Evolutionary conservation across 2,888 invertebrate species (phyloP), one percentile per base, ranked within the genome.

Genomic region (Chrysolina oricalcia): DNA sequence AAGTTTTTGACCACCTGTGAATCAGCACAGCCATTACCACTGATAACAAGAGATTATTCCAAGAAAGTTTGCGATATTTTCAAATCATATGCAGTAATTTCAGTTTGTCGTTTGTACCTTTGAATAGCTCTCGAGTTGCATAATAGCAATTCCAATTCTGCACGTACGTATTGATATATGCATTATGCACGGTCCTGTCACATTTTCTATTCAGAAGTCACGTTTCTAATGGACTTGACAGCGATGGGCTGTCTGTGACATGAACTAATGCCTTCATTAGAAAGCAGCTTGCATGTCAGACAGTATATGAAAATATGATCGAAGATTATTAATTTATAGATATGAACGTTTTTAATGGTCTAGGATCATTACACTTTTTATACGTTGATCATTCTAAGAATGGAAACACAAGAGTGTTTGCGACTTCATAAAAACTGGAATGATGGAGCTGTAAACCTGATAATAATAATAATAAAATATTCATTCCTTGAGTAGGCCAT

Each of bases 171-270:
- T 53, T 53, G 53, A 53, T 53, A 53, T 53, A 53, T 21, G 53
- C 19, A 10, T 17, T 53, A 53, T 53, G 53, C 13, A 53, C 53
- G 13, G 11, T 21, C 21, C 53, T 53, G 53, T 53, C 53, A 53
- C 53, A 53, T 53, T 35, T 59, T 15, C 59, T 35, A 59, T 59
- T 59, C 59, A 59, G 59, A 15, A 59, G 59, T 59, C 59, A 59
- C 59, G 35, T 59, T 59, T 59, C 6, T 11, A 27, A n/a, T 27
- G 15, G 59, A 35, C n/a, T 59, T 35, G 59, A 59, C 59, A 59
- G 15, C 27, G 59, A 59, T 59, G 27, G 59, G 59, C 59, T 59
- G 59, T 27, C 59, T 27, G 59, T n/a, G 59, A 27, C 35, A 35
- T 59, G 27, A 59, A 59, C 59, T 35, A 59, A 59, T 35, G 35